Evolutionary conservation across 2,888 invertebrate species (phyloP), one percentile per base, ranked within the genome.

Genomic region (Drosophila borborema): DNA sequence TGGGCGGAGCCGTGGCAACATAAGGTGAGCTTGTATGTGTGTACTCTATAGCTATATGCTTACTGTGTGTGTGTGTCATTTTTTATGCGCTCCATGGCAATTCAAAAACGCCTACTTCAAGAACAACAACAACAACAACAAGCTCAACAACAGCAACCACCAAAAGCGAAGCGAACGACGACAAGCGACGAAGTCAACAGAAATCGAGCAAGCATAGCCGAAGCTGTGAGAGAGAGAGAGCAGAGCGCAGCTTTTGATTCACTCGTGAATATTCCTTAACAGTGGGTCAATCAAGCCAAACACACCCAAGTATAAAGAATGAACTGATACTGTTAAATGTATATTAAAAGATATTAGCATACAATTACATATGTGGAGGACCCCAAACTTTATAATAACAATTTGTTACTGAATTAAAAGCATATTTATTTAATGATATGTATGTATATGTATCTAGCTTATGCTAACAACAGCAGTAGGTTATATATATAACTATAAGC

Each of bases 1-100:
- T 91, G 92, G 92, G 92, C 92, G 92, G 92, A 92, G 92, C 90
- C 87, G 91, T 78, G 75, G 36, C 65, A 80, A 80, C 77, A 80
- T 88, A 82, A 91, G 89, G 85, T 91, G 85, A 74, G 71, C 61
- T 63, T 69, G 75, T 74, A 54, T 82, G 64, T 77, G 63, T 53
- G 54, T 28, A 28, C 34, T 20, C 43, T 16, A 34, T 43, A 40
- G 63, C 12, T 67, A 63, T 67, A 62, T 75, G 66, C 53, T 70
- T 23, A 54, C 64, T 53, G 20, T 23, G 23, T 28, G 38, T 62
- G 55, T 77, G 77, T 79, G 76, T 69, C 77, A 74, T 88, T 88
- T 86, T 89, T 88, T 83, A 89, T 89, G 86, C 69, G 72, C 85
- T 89, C 67, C 75, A 87, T 81, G 82, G 83, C 86, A 90, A 87